A percentile compares a stretch with the other conserved stretches of the same genome.
phyloP scores from a whole-genome alignment of 2,797 vertebrate genomes.

The Anableps anableps region DNA sequence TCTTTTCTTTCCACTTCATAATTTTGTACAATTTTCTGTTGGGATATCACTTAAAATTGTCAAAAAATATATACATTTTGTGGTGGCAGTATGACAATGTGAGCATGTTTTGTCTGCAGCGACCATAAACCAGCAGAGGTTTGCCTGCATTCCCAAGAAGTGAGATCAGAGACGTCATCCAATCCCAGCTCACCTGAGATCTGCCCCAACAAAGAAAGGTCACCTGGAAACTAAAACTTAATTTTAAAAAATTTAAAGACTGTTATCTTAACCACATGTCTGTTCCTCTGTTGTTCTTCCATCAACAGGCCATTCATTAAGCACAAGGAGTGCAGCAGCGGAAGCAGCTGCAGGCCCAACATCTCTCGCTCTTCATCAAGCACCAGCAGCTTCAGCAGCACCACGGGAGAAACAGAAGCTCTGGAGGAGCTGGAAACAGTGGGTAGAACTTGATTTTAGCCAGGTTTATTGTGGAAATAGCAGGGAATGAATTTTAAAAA shows the following conservation, averaged over 20 bases:
- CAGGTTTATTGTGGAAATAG: neutral
- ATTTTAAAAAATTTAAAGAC: neutral
- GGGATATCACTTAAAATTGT: neutral
- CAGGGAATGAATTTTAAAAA: neutral
- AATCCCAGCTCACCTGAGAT: conserved; percentile 98
- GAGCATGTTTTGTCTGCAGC: conserved; percentile 71
- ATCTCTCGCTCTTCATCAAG: conserved; percentile 97
- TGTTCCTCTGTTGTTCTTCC: neutral
- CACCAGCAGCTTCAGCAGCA: conserved; percentile 98
- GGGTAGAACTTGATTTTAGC: conserved; percentile 19
- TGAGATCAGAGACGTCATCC: conserved; percentile 91
- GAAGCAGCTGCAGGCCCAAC: conserved; percentile 80
- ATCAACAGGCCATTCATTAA: conserved; percentile 86
- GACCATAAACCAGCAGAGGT: conserved; percentile 86
- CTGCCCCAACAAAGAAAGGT: conserved; percentile 95
- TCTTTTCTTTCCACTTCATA: neutral
- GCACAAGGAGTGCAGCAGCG: conserved; percentile 87
- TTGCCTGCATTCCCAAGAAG: conserved; percentile 88
- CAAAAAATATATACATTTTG: neutral
- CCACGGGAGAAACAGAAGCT: conserved; percentile 90
- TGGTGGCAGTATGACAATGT: neutral
- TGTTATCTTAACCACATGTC: neutral
- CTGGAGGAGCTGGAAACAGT: conserved; percentile 92
- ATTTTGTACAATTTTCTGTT: neutral
- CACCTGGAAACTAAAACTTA: conserved; percentile 35